phyloP scores from a whole-genome alignment of 2,797 vertebrate genomes.

The Myoxocephalus aenaeus region DNA sequence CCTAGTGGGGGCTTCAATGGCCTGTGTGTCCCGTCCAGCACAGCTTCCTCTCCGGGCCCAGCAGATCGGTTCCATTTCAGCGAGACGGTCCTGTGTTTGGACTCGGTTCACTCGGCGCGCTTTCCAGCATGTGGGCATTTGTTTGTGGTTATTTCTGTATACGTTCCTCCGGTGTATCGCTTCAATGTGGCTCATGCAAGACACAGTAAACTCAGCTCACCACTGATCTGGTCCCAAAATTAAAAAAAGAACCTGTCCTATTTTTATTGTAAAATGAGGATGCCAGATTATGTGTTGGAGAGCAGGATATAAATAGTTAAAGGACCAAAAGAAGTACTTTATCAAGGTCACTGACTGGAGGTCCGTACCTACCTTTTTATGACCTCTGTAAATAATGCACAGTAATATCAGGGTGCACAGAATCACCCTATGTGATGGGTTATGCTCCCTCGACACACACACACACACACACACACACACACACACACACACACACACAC shows the following conservation, averaged over 20 bases:
- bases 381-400: neutral
- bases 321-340: neutral
- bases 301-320: neutral
- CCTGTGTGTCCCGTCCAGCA: conserved; percentile 59
- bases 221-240: neutral
- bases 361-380: neutral
- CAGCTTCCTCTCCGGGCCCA: conserved; percentile 60
- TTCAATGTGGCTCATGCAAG: conserved; percentile 11
- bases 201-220: neutral
- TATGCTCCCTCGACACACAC: neutral
- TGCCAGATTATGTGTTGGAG: neutral
- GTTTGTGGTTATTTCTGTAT: conserved; percentile 20
- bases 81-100: conserved; percentile 28
- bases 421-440: conserved; percentile 10
- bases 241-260: neutral
- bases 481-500: neutral
- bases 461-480: neutral
- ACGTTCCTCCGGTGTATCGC: neutral
- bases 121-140: neutral
- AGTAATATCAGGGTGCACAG: neutral
- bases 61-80: conserved; percentile 26
- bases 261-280: neutral
- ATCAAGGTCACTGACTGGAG: neutral
- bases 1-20: conserved; percentile 59
- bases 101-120: conserved; percentile 7